A percentile compares a stretch with the other conserved stretches of the same genome.
These are phyloP conservation scores for Neoascia interrupta DNA, from an alignment of 2,888 invertebrate genomes.

Conservation along the genomic window DNA sequence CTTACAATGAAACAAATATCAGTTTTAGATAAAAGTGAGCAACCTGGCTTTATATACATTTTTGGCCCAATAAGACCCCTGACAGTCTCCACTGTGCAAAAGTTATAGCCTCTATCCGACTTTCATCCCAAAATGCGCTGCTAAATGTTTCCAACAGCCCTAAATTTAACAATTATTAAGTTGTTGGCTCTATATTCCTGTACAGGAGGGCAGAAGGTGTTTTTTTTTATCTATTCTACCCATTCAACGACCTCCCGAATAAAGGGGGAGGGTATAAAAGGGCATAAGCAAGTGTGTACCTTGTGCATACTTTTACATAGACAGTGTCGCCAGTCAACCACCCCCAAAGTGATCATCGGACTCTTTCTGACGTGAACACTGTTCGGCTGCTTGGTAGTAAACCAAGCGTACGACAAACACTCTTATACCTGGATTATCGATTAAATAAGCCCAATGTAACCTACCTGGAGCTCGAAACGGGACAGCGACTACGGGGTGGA, in stretches of 20 bases:
- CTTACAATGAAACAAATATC: no score
- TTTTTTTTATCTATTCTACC: no score
- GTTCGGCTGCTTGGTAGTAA: constrained; percentile 39
- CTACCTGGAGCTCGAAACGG: constrained; percentile 35
- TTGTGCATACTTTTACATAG: constrained; percentile 4
- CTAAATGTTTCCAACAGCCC: not conserved
- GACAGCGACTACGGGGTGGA: constrained; percentile 18
- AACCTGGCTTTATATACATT: no score
- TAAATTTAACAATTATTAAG: constrained; percentile 16
- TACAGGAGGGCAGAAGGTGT: not conserved
- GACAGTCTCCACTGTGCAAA: not conserved
- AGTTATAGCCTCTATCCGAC: no score
- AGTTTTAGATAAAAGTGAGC: no score
- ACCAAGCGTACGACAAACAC: constrained; percentile 47
- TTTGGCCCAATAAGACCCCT: no score
- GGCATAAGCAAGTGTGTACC: not conserved
- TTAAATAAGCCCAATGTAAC: constrained; percentile 64
- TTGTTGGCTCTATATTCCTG: not conserved
- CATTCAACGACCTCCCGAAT: no score
- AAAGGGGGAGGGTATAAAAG: no score
- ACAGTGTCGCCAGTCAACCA: not conserved
- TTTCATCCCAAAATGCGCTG: no score
- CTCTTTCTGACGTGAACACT: constrained; percentile 20
- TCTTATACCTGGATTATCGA: constrained; percentile 65
- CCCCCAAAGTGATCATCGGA: constrained; percentile 15